These are phyloP conservation scores for Butastur rufipennis DNA, from an alignment of 2,113 vertebrate species.

Conservation along the genomic window DNA sequence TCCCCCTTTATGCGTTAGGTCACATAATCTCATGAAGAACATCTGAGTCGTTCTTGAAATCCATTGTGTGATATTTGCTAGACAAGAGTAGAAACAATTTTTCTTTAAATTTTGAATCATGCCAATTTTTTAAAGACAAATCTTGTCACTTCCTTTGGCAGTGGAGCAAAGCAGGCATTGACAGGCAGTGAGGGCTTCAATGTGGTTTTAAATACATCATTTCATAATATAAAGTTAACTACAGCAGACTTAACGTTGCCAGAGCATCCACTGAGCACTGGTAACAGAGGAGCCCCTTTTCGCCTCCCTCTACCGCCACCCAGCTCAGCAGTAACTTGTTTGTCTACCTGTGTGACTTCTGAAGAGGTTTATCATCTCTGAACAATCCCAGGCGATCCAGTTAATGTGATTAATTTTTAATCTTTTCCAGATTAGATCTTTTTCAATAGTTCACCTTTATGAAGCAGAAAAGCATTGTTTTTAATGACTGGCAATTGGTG, in stretches of 20 bases:
- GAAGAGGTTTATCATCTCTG: not conserved
- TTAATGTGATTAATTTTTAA: not conserved
- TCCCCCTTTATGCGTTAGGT: not conserved
- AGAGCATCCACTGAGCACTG: not conserved
- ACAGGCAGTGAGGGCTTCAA: not conserved
- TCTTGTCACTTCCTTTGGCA: not conserved
- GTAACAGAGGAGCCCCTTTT: not conserved
- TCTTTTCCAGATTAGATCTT: not conserved
- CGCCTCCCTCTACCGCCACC: not conserved
- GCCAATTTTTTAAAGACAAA: not conserved
- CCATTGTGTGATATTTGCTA: not conserved
- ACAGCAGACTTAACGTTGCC: not conserved
- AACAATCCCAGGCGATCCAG: not conserved
- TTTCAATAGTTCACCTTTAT: not conserved
- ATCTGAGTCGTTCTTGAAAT: not conserved
- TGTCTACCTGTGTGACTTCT: not conserved
- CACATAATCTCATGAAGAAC: not conserved
- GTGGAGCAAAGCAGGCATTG: not conserved
- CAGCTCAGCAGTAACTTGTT: not conserved
- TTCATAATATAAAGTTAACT: not conserved
- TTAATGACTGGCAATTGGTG: not conserved
- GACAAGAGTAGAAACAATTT: not conserved
- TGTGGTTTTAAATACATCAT: not conserved
- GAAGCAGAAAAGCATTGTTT: not conserved
- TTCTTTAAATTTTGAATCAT: not conserved